phyloP scores from a whole-genome alignment of 1,140 invertebrate genomes.

The Tyrophagus putrescentiae region DNA sequence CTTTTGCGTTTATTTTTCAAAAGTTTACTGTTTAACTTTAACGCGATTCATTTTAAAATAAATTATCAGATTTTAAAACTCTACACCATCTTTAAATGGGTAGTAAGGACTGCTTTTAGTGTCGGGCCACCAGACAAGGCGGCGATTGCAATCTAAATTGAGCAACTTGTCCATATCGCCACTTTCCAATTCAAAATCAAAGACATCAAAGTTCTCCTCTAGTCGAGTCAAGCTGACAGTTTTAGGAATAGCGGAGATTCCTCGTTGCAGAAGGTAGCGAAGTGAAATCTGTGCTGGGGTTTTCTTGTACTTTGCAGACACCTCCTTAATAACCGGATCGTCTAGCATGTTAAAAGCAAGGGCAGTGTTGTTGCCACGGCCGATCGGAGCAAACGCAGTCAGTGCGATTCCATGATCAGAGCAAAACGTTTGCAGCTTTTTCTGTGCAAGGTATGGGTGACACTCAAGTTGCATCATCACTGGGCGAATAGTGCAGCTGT shows the following conservation, averaged over 20 bases:
- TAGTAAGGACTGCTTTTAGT: background rate
- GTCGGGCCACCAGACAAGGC: slow-evolving; percentile 13
- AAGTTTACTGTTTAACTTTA: no score
- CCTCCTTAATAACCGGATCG: slow-evolving; percentile 45
- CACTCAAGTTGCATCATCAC: background rate
- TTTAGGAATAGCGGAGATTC: slow-evolving; percentile 58
- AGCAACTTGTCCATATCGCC: slow-evolving; percentile 45
- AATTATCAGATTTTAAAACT: no score
- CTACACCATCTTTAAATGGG: no score
- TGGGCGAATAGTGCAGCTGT: slow-evolving; percentile 51
- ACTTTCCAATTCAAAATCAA: slow-evolving; percentile 50
- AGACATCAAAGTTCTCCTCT: slow-evolving; percentile 50
- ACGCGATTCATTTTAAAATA: no score
- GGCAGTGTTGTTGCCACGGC: slow-evolving; percentile 22
- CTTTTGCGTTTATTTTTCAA: no score
- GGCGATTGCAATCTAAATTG: slow-evolving; percentile 17
- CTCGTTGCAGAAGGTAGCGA: slow-evolving; percentile 49
- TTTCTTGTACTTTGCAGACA: slow-evolving; percentile 53
- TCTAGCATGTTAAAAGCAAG: no score
- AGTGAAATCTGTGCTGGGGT: slow-evolving; percentile 45
- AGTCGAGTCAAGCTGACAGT: slow-evolving; percentile 50
- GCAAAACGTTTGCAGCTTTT: background rate
- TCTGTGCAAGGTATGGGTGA: background rate
- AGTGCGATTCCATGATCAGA: background rate
- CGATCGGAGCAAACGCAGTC: background rate